phyloP scores from a whole-genome alignment of 2,797 vertebrate genomes.

The Muscicapa comitata region DNA sequence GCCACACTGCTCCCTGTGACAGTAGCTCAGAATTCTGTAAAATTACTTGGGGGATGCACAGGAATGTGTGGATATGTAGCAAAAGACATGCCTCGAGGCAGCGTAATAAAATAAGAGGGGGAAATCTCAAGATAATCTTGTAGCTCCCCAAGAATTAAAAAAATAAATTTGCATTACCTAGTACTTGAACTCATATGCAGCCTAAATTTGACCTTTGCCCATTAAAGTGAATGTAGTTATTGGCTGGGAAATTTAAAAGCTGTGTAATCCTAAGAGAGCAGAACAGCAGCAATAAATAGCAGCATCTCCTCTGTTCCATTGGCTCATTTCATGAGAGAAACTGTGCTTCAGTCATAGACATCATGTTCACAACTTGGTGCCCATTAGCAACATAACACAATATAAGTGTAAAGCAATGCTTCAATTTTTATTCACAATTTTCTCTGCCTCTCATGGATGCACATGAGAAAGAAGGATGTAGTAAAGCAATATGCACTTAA shows the following conservation, averaged over 20 bases:
- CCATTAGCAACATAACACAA: neutral
- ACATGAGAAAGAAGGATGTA: accelerated
- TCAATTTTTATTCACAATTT: neutral
- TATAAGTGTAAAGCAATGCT: accelerated
- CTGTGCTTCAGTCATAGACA: neutral
- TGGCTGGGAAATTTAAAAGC: neutral
- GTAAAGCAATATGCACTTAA: neutral
- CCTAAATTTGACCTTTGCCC: neutral
- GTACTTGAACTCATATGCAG: neutral
- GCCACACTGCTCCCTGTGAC: neutral
- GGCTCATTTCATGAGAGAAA: neutral
- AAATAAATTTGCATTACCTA: neutral
- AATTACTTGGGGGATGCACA: neutral
- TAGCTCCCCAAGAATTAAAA: neutral
- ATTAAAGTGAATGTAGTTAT: neutral
- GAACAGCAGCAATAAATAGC: neutral
- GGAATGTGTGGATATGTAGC: accelerated
- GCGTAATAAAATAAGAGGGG: accelerated
- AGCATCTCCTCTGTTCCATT: neutral
- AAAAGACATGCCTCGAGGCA: neutral
- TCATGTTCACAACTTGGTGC: neutral
- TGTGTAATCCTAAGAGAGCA: neutral
- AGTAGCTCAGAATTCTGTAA: neutral
- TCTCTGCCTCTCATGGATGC: neutral
- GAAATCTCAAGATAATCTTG: neutral